phyloP scores from a whole-genome alignment of 1,140 invertebrate genomes.

The Papilio aristodemus region DNA sequence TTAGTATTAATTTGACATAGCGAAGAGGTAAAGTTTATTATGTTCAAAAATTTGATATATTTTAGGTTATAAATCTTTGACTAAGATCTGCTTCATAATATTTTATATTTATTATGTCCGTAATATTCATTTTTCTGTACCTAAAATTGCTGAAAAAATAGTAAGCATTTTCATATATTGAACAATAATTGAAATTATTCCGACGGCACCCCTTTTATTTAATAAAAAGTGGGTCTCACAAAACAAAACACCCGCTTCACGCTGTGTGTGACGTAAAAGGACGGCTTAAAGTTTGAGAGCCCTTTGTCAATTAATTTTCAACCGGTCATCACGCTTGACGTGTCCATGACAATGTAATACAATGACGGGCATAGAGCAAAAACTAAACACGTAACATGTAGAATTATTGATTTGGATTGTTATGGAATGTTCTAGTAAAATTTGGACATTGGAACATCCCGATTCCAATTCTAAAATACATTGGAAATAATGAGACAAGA shows the following conservation, averaged over 20 bases:
- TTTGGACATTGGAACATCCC: no score
- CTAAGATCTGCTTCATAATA: no score
- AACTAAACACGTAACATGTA: not conserved
- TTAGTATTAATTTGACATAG: no score
- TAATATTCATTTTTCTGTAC: no score
- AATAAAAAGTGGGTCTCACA: constrained; percentile 12
- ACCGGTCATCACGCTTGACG: not conserved
- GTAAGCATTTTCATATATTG: not conserved
- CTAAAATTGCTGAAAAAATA: not conserved
- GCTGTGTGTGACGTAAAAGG: constrained; percentile 15
- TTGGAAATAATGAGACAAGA: no score
- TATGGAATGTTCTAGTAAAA: no score
- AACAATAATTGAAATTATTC: not conserved
- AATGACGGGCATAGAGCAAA: not conserved
- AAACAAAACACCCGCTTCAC: constrained; percentile 6
- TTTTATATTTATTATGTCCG: no score
- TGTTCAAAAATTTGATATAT: no score
- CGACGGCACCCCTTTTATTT: not conserved
- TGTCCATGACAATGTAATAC: not conserved
- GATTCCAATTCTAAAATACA: no score
- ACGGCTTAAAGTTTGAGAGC: not conserved
- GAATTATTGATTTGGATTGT: not conserved
- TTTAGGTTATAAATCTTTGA: no score
- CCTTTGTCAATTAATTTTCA: constrained; percentile 12
- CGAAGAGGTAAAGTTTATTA: no score